These are phyloP conservation scores for Nanorana parkeri DNA, from an alignment of 2,113 vertebrate genomes.

Conservation along the genomic window DNA sequence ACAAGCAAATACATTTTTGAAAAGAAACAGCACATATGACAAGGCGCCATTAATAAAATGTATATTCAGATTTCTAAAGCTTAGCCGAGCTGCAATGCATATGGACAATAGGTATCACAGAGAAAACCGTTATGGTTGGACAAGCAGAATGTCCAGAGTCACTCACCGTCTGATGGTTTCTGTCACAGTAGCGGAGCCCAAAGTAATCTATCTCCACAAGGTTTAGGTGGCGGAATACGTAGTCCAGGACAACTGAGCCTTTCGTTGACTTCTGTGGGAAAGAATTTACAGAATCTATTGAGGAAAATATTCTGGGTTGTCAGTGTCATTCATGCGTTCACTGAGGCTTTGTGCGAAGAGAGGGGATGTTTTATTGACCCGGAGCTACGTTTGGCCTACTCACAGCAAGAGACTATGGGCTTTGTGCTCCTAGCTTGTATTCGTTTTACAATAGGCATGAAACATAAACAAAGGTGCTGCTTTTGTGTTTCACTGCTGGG, in stretches of 20 bases:
- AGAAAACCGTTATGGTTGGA: constrained; percentile 35
- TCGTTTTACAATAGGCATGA: constrained; percentile 33
- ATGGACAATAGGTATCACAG: constrained; percentile 12
- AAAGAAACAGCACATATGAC: no score
- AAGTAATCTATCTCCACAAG: constrained; percentile 89
- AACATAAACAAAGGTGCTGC: constrained; percentile 23
- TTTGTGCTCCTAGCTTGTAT: constrained; percentile 36
- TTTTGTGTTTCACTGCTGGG: constrained; percentile 2
- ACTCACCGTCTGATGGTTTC: constrained; percentile 89
- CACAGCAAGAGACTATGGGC: constrained; percentile 32
- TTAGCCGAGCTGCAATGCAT: background rate
- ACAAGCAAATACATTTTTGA: no score
- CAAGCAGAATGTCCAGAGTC: constrained; percentile 27
- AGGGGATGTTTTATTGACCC: constrained; percentile 48
- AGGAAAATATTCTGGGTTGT: constrained; percentile 66
- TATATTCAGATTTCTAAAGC: background rate
- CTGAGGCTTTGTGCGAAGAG: constrained; percentile 51
- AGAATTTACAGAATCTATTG: constrained; percentile 71
- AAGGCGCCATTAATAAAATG: no score
- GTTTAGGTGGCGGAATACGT: constrained; percentile 86
- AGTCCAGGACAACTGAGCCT: constrained; percentile 83
- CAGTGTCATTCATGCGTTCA: constrained; percentile 65
- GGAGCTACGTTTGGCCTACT: constrained; percentile 41
- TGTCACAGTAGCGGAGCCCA: constrained; percentile 90
- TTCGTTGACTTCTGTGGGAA: constrained; percentile 90